Evolutionary conservation across 2,113 vertebrate species (phyloP), one percentile per base, ranked within the genome.

Genomic region (Sorex araneus): DNA sequence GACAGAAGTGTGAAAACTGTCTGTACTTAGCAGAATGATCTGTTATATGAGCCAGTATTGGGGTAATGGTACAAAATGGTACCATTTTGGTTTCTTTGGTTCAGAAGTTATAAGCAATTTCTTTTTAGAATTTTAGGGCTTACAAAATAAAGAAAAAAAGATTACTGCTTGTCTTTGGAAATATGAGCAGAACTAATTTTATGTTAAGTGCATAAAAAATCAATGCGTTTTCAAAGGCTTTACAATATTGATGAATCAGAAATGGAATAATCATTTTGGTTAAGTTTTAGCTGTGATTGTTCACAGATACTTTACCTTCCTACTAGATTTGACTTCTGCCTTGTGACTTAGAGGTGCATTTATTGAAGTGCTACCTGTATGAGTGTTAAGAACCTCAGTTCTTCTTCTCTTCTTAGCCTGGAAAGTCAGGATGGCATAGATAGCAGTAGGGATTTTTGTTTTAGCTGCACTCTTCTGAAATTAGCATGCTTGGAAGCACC

Each of bases 1-100:
- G 89, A 67, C 34, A 54, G 73, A 90, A 89, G 92, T 91, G 87
- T 63, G 80, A 94, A 92, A 60, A 67, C 88, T 54, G 50, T 47
- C 47, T 85, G n/a, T 79, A 18, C 45, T 81, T 69, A 74, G 75
- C 50, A 45, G 92, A 75, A 81, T 40, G 60, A 69, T 93, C 88
- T 78, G 32, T 76, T 34, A 34, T 28, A 23, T 54, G 30, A 83
- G 28, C 66, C 13, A 57, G 82, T 43, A 54, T 27, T 69, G 67
- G 36, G 32, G 25, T 81, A 93, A 66, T 74, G 76, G 76, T 28
- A 43, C 60, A 80, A 4, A 69, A 32, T 28, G 23, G 60, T 32
- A 23, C 85, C 57, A 32, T 11, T 84, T 87, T 60, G 47, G 45
- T 77, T 94, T 84, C 43, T 91, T 43, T 87, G 81, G 27, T 45